Conservation (phyloP, 1,140 invertebrate species). For the Neocloeon triangulifer region DNA sequence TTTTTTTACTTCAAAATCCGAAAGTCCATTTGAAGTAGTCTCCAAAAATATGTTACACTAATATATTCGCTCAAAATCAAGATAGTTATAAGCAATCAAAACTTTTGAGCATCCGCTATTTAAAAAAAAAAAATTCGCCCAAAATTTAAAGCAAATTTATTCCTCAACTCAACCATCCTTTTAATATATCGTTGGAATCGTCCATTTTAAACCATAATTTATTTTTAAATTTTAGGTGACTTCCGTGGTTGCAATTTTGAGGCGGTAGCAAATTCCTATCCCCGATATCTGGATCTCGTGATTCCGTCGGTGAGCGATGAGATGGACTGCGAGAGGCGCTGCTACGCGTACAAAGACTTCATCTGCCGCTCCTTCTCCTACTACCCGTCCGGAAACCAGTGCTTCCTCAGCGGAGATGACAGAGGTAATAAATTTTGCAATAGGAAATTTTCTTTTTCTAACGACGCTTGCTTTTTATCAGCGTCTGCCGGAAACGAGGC, state of each 20-base stretch:
- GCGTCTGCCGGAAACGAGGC: slow-evolving; percentile 17
- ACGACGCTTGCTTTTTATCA: slow-evolving; percentile 7
- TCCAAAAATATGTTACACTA: slow-evolving; percentile 1
- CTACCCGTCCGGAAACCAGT: slow-evolving; percentile 20
- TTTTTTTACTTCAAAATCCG: background rate
- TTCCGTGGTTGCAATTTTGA: slow-evolving; percentile 14
- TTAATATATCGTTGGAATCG: too few species aligned
- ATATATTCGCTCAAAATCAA: background rate
- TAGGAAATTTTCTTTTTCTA: too few species aligned
- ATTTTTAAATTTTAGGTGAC: too few species aligned
- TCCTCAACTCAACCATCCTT: too few species aligned
- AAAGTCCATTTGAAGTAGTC: slow-evolving; percentile 1
- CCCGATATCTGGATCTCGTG: slow-evolving; percentile 20
- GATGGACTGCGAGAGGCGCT: slow-evolving; percentile 17
- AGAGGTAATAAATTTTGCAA: too few species aligned
- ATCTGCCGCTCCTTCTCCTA: slow-evolving; percentile 21
- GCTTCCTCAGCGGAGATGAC: slow-evolving; percentile 20
- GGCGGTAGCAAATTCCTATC: slow-evolving; percentile 16
- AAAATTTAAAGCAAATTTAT: too few species aligned
- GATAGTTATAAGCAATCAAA: background rate
- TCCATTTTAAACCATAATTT: too few species aligned
- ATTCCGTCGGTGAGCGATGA: slow-evolving; percentile 16
- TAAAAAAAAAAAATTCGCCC: too few species aligned
- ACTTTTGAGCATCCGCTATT: too few species aligned
- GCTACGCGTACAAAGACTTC: slow-evolving; percentile 18